phyloP scores from a whole-genome alignment of 2,797 vertebrate genomes.

The Pipistrellus pipistrellus region DNA sequence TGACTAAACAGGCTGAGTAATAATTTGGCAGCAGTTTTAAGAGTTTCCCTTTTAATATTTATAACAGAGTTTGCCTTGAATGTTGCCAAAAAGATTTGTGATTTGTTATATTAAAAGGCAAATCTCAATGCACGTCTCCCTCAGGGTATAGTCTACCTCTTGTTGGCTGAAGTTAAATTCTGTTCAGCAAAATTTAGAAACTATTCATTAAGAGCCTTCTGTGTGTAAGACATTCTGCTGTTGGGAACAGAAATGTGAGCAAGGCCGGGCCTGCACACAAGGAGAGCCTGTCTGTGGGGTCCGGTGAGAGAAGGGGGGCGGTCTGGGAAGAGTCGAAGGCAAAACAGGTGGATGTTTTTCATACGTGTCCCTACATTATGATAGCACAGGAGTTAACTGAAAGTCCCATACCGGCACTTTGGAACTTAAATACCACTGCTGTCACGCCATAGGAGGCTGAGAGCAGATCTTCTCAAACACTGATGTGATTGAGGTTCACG shows the following conservation, averaged over 20 bases:
- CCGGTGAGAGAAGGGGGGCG: not conserved
- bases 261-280: not conserved
- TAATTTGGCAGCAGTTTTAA: not conserved
- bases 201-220: not conserved
- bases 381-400: not conserved
- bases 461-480: not conserved
- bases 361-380: not conserved
- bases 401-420: not conserved
- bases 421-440: not conserved
- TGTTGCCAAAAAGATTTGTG: not conserved
- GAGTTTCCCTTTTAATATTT: conserved; percentile 15
- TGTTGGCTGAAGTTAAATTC: conserved; percentile 20
- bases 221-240: not conserved
- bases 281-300: not conserved
- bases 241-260: not conserved
- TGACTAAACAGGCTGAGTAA: not conserved
- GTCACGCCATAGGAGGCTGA: not conserved
- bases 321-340: not conserved
- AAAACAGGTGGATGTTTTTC: not conserved
- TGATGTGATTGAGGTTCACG: not conserved
- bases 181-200: conserved; percentile 38
- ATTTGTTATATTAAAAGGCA: conserved; percentile 14
- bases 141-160: not conserved
- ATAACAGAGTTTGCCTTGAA: not conserved
- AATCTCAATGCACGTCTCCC: not conserved